phyloP scores from a whole-genome alignment of 2,888 invertebrate genomes.

The Brachypalpus laphriformis region DNA sequence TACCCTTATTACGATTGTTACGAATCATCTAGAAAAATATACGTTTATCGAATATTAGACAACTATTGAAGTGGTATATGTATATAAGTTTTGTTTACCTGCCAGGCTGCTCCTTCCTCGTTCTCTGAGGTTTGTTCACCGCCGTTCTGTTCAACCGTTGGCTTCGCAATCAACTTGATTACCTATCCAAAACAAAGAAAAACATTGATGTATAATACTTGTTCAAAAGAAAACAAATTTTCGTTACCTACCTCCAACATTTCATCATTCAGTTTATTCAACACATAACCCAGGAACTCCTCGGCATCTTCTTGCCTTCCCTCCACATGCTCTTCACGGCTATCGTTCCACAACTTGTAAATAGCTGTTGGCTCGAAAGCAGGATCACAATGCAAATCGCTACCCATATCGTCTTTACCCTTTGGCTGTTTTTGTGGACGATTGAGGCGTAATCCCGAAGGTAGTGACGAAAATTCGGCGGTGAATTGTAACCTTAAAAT shows the following conservation, averaged over 20 bases:
- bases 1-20: constrained; percentile 95
- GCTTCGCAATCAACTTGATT: constrained; percentile 85
- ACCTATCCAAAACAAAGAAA: constrained; percentile 80
- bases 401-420: constrained; percentile 82
- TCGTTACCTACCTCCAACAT: constrained; percentile 93
- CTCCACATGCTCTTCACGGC: constrained; percentile 88
- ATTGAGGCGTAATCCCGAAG: constrained; percentile 84
- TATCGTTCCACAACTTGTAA: constrained; percentile 91
- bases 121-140: constrained; percentile 80
- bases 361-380: constrained; percentile 95
- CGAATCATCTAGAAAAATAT: constrained; percentile 79
- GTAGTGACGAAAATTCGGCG: constrained; percentile 89
- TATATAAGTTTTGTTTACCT: constrained; percentile 77
- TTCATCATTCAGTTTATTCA: constrained; percentile 98
- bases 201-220: background rate
- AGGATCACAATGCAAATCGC: constrained; percentile 88
- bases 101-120: constrained; percentile 83
- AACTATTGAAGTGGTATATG: background rate
- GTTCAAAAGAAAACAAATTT: too few species aligned
- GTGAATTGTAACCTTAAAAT: constrained; percentile 59
- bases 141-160: constrained; percentile 83
- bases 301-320: constrained; percentile 98
- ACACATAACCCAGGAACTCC: constrained; percentile 95
- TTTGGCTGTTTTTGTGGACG: constrained; percentile 82
- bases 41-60: background rate